Percentiles rank a stretch among this genome's conserved stretches.
phyloP scores from a whole-genome alignment of 2,888 invertebrate genomes.

The Brachypterus glaber region DNA sequence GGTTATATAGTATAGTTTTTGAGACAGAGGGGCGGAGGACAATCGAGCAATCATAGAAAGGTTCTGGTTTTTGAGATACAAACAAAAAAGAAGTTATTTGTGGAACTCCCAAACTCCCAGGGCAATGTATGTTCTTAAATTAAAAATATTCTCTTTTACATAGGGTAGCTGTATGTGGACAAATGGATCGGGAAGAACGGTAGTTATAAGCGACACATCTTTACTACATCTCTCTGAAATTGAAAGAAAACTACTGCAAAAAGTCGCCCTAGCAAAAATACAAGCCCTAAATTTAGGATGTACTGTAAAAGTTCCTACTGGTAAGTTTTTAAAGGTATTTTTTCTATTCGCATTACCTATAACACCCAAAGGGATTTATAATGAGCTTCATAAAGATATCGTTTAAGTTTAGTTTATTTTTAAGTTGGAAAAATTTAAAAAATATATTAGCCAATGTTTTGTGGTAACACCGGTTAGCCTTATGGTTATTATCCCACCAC shows the following conservation, averaged over 20 bases:
- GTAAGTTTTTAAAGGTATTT: conserved; percentile 41
- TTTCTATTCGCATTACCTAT: conserved; percentile 1
- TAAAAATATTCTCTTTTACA: conserved; percentile 9
- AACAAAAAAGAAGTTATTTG: too few species aligned
- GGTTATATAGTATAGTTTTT: too few species aligned
- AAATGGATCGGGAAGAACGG: conserved; percentile 56
- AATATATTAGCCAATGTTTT: conserved; percentile 1
- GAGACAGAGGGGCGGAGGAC: too few species aligned
- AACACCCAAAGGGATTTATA: too few species aligned
- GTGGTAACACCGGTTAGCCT: too few species aligned
- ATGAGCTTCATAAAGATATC: too few species aligned
- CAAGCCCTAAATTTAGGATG: conserved; percentile 80
- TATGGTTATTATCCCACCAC: too few species aligned
- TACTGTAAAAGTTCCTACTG: conserved; percentile 69
- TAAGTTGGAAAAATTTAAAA: background rate
- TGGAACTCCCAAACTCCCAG: too few species aligned
- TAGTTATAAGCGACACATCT: conserved; percentile 60
- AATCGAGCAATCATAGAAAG: too few species aligned
- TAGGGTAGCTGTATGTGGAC: conserved; percentile 76
- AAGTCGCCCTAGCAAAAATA: conserved; percentile 76
- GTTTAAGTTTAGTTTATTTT: background rate
- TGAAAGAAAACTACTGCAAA: conserved; percentile 71
- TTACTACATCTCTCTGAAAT: conserved; percentile 67
- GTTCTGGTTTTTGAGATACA: too few species aligned
- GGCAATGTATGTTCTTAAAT: too few species aligned